phyloP scores from a whole-genome alignment of 2,797 vertebrate species.

The Sebastes goodei region DNA sequence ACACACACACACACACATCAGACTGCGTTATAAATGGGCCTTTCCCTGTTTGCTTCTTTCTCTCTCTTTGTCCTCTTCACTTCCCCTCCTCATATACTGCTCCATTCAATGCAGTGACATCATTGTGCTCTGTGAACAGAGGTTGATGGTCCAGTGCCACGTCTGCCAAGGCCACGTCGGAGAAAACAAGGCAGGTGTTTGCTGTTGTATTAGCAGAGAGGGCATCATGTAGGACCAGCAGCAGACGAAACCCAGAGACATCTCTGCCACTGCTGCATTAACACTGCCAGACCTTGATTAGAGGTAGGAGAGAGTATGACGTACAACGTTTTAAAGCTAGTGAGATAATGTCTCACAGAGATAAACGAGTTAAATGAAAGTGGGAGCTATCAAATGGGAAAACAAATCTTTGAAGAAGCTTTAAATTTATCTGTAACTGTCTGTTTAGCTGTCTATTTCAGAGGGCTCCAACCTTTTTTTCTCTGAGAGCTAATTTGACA shows the following conservation, averaged over 20 bases:
- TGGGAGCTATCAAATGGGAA: not conserved
- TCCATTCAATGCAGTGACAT: conserved; percentile 41
- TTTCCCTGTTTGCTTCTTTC: not conserved
- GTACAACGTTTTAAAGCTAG: not conserved
- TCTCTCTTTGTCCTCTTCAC: conserved; percentile 38
- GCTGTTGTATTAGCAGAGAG: not conserved
- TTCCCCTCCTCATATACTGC: conserved; percentile 23
- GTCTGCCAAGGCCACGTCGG: not conserved
- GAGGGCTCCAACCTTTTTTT: not conserved
- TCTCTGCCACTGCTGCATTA: conserved; percentile 7
- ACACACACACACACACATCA: not conserved
- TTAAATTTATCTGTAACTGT: not conserved
- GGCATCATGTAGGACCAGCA: not conserved
- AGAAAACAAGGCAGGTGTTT: conserved; percentile 28
- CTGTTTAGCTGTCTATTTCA: not conserved
- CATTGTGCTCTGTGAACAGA: conserved; percentile 38
- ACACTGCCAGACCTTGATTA: not conserved
- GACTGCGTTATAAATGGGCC: conserved; percentile 31
- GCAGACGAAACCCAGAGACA: not conserved
- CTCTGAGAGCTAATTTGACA: not conserved
- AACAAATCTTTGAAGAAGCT: not conserved
- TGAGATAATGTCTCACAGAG: conserved; percentile 37
- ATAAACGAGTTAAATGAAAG: not conserved
- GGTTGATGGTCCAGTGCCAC: conserved; percentile 55
- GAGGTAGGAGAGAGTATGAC: conserved; percentile 19